Evolutionary conservation across 1,140 invertebrate genomes (phyloP), one percentile per base, ranked within the genome.

Genomic region (Trachymyrmex septentrionalis): DNA sequence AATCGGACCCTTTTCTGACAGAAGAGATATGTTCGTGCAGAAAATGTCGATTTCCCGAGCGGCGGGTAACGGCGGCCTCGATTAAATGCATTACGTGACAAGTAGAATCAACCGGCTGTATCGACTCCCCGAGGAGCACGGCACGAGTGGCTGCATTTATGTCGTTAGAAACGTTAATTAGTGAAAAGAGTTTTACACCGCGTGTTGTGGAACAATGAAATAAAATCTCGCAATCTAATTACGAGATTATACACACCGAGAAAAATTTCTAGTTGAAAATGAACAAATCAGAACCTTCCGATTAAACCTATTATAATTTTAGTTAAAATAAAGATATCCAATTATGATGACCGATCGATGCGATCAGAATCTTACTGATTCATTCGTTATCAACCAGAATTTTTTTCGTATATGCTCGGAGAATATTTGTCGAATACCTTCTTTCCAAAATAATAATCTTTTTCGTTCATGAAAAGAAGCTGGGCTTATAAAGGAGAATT

Each of bases 161-260:
- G 71, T 88, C 48, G 55, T 88, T 66, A 85, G 57, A 55, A 38
- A 67, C 61, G 48, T 75, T 87, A 71, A 63, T 66, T 85, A 55
- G 10, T n/a, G 38, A 19, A 73, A 57, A 48, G 50, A 71, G 19
- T 21, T 69, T 12, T 80, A 16, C 27, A 6, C 3, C 48, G n/a
- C n/a, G 48, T 50, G 38, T 50, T 16, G n/a, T 7, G 38, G 3
- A 73, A 84, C 24, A 61, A 59, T 24, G 21, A 48, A 21, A 30
- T 59, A 48, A 72, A 82, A 30, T 48, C 14, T 50, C 48, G 27
- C 7, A 19, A 21, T 6, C 6, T 57, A 71, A 71, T 69, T 69
- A 6, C 21, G 16, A 57, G 21, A 30, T 27, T 44, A 30, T 44
- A 48, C 3, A 44, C 2, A 44, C 1, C 0, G 38, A 44, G 38